phyloP scores from a whole-genome alignment of 2,888 invertebrate genomes.

The Acronicta alni region DNA sequence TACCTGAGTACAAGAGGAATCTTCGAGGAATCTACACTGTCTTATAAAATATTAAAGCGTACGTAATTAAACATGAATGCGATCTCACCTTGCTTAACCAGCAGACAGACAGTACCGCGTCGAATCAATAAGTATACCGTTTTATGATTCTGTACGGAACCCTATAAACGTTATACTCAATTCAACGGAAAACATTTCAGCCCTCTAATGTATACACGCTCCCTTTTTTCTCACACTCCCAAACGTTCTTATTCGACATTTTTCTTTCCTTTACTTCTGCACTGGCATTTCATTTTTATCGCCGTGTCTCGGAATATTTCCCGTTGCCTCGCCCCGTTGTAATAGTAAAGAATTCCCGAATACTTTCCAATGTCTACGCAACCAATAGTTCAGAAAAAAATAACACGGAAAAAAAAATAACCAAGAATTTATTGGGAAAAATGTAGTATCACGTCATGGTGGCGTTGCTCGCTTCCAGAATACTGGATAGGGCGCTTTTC shows the following conservation, averaged over 20 bases:
- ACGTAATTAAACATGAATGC: conserved; percentile 34
- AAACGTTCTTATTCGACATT: conserved; percentile 74
- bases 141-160: conserved; percentile 50
- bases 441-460: conserved; percentile 33
- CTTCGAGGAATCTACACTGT: conserved; percentile 5
- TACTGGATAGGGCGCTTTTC: conserved; percentile 59
- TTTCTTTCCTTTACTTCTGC: conserved; percentile 69
- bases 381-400: conserved; percentile 57
- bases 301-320: conserved; percentile 76
- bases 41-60: conserved; percentile 22
- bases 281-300: conserved; percentile 80
- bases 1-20: background rate
- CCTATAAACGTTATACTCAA: conserved; percentile 59
- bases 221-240: conserved; percentile 66
- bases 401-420: conserved; percentile 54
- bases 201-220: conserved; percentile 62
- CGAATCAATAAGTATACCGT: conserved; percentile 50
- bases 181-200: conserved; percentile 64
- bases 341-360: conserved; percentile 73
- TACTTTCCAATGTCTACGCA: conserved; percentile 60
- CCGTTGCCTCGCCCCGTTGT: conserved; percentile 65
- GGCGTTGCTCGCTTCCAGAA: conserved; percentile 58
- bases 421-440: conserved; percentile 59
- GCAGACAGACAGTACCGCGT: conserved; percentile 29
- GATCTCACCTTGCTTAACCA: conserved; percentile 30